Evolutionary conservation across 1,140 invertebrate genomes (phyloP), one percentile per base, ranked within the genome.

Genomic region (Subanguina moxae): DNA sequence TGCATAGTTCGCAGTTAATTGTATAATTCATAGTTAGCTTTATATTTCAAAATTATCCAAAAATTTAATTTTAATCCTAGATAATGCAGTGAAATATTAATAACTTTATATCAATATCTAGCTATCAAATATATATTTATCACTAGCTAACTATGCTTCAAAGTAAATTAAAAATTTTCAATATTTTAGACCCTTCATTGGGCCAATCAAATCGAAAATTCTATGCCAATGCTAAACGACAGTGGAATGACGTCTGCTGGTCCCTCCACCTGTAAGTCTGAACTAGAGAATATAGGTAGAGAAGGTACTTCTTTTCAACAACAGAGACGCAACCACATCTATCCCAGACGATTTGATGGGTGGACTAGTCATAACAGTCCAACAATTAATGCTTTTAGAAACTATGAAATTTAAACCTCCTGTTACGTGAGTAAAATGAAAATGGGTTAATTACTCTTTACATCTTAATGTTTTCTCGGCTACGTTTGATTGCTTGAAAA

Each of bases 331-430:
- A 57, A 25, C n/a, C 3, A 30, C n/a, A 19, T 7, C 19, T 61
- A 61, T 61, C 58, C 58, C 8, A 19, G 58, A 21, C 19, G 58
- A 32, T 61, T 61, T 25, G 38, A 61, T 13, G 62, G 62, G 3
- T 69, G 70, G 70, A 46, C 67, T 11, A 23, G 67, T 25, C 67
- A 69, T 69, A 69, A 25, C n/a, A 73, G 70, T 13, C 19, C 67
- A 13, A 30, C 11, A 17, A 69, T 69, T n/a, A 72, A 57, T 25
- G 67, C 67, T 7, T 69, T 69, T 30, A 70, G 67, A 27, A 69
- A 72, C 67, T 69, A 69, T 62, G 25, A 71, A 45, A 69, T 69
- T 69, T 69, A 72, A 69, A 15, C 17, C 32, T 5, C 11, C 11
- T 38, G 32, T 11, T 38, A 38, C 3, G 3, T 38, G 11, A 11